Percentiles rank a stretch among this genome's conserved stretches.
phyloP scores from a whole-genome alignment of 2,797 vertebrate species.

The Spheniscus humboldti region DNA sequence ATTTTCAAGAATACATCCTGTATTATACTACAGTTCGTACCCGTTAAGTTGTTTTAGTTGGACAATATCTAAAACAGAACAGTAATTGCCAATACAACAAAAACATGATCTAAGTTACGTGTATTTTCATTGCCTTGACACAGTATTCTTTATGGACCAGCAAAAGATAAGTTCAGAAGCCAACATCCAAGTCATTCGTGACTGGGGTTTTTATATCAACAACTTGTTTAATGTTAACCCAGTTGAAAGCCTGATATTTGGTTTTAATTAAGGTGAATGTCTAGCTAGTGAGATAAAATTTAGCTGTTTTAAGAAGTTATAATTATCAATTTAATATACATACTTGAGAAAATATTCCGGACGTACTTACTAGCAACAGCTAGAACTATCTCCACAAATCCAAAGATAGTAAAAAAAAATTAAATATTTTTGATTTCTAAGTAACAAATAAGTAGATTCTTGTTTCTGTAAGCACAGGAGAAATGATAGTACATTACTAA shows the following conservation, averaged over 20 bases:
- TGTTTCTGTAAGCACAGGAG: not conserved
- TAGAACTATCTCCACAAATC: not conserved
- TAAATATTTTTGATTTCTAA: not conserved
- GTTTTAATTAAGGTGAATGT: not conserved
- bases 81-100: not conserved
- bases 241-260: not conserved
- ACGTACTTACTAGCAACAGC: not conserved
- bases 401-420: not conserved
- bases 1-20: not conserved
- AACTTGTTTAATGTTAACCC: not conserved
- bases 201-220: not conserved
- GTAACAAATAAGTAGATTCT: not conserved
- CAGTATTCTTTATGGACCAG: not conserved
- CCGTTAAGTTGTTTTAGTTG: not conserved
- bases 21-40: not conserved
- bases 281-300: not conserved
- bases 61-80: not conserved
- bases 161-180: not conserved
- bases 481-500: not conserved
- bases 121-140: not conserved
- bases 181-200: not conserved
- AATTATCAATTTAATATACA: not conserved
- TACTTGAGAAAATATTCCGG: not conserved
- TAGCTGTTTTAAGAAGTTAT: not conserved
- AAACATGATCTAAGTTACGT: not conserved